Percentiles rank a stretch among this genome's conserved stretches.
Conservation (phyloP, 2,888 invertebrate species). For the Cataglyphis rosenhaueri region DNA sequence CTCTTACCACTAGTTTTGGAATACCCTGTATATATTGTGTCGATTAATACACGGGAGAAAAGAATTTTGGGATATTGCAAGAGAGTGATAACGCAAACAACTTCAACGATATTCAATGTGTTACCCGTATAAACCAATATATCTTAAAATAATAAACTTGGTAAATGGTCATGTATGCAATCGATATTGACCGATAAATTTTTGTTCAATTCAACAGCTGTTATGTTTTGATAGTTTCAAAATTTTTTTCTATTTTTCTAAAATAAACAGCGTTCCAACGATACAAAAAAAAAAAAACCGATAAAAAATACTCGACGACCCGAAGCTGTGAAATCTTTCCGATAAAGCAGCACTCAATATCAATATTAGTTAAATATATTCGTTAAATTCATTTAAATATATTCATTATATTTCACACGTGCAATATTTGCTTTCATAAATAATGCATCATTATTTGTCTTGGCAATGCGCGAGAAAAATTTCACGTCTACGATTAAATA, state of each 20-base stretch:
- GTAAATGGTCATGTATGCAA: neutral
- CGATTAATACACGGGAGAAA: neutral
- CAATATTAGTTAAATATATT: neutral
- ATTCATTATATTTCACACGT: neutral
- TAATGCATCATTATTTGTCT: neutral
- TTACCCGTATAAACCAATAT: conserved; percentile 21
- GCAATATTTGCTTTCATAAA: neutral
- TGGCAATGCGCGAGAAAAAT: conserved; percentile 8
- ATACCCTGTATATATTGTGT: neutral
- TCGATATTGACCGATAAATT: conserved; percentile 41
- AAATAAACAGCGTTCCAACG: conserved; percentile 24
- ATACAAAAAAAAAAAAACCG: neutral
- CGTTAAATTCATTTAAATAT: neutral
- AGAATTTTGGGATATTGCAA: neutral
- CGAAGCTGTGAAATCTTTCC: neutral
- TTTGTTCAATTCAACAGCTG: conserved; percentile 28
- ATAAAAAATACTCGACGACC: conserved; percentile 25
- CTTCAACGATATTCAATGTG: conserved; percentile 42
- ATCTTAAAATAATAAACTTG: conserved; percentile 50
- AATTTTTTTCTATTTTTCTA: conserved; percentile 31
- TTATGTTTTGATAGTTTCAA: conserved; percentile 35
- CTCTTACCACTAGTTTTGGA: no score
- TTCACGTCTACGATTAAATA: conserved; percentile 39
- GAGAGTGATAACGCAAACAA: neutral
- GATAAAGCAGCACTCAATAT: neutral